Conservation (phyloP, 1,140 invertebrate genomes). For the Bombus consobrinus region DNA sequence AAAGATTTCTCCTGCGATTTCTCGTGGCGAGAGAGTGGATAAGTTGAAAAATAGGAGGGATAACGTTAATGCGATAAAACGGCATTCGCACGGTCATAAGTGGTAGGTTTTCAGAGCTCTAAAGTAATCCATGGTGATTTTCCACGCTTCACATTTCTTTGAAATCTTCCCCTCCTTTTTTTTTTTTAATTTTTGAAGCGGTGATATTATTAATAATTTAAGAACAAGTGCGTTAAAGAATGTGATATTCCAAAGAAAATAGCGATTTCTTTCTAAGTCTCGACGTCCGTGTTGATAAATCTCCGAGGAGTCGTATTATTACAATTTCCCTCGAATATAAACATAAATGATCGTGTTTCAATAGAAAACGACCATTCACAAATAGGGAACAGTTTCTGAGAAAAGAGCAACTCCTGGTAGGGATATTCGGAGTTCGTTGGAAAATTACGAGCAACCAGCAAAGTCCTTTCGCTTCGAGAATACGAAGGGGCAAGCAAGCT, state of each 20-base stretch:
- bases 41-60: neutral
- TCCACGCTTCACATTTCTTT: neutral
- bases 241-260: no score
- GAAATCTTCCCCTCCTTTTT: neutral
- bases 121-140: neutral
- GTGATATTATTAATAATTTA: neutral
- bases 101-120: neutral
- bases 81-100: neutral
- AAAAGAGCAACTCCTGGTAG: no score
- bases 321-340: neutral
- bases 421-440: neutral
- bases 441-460: neutral
- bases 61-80: neutral
- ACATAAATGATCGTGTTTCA: neutral
- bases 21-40: no score
- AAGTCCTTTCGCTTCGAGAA: neutral
- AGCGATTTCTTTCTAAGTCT: no score
- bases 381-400: neutral
- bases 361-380: neutral
- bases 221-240: no score
- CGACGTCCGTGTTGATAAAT: no score
- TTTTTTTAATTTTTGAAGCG: neutral
- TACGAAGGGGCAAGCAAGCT: neutral
- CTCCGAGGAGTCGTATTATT: neutral
- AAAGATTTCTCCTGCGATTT: neutral